Evolutionary conservation across 2,113 vertebrate species (phyloP).

Genomic region (Uropsilus gracilis): DNA sequence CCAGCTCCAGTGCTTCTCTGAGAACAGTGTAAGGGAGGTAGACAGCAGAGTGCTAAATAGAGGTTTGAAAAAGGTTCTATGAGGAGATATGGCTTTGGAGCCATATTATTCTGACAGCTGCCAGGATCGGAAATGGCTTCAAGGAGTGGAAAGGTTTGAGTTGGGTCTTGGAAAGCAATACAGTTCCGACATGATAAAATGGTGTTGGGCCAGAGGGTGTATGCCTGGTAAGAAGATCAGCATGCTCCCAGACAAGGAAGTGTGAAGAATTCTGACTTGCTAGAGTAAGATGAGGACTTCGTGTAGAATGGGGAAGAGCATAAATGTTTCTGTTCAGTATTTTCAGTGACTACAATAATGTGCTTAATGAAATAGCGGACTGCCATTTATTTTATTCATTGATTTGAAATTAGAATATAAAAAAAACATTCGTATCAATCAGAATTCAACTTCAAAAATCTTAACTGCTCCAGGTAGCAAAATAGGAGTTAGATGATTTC

Average conservation of each 20-base stretch:
- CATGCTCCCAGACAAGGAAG: neutral
- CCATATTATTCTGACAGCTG: neutral
- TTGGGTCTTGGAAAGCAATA: neutral
- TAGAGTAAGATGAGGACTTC: neutral
- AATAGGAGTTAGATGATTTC: neutral
- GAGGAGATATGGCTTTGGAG: neutral
- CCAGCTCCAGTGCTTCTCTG: neutral
- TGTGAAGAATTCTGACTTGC: neutral
- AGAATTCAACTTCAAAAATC: neutral
- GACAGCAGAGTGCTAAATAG: neutral
- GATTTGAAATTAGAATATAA: constrained; percentile 4
- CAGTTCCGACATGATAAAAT: neutral
- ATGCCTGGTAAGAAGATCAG: neutral
- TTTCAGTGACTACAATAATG: neutral
- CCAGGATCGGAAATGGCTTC: neutral
- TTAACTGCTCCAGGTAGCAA: neutral
- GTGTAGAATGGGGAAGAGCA: neutral
- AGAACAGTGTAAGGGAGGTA: neutral
- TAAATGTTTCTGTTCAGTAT: neutral
- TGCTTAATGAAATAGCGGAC: neutral
- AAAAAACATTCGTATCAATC: neutral
- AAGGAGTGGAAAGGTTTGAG: neutral
- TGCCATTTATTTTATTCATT: neutral
- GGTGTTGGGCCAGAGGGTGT: neutral
- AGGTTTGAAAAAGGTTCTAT: neutral